Conservation (phyloP, 2,888 invertebrate genomes). For the Oligia latruncula region DNA sequence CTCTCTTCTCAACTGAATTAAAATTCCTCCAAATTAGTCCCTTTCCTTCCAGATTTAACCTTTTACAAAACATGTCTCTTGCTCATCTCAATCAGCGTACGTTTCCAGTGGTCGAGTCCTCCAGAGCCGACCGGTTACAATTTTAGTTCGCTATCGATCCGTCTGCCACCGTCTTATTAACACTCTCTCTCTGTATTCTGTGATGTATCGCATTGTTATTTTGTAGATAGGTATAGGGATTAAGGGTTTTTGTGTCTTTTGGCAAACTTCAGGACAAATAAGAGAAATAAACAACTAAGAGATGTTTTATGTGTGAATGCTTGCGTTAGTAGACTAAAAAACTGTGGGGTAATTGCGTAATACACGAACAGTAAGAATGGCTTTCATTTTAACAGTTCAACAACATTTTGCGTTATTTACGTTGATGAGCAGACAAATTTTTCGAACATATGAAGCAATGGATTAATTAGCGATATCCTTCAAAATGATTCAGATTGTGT, state of each 20-base stretch:
- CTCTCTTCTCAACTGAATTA: not conserved
- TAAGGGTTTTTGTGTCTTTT: not conserved
- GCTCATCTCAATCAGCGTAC: not conserved
- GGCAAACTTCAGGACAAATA: not conserved
- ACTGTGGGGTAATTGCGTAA: too few relatives aligned
- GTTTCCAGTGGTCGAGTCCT: not conserved
- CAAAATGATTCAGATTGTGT: too few relatives aligned
- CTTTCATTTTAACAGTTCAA: too few relatives aligned
- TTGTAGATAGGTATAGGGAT: not conserved
- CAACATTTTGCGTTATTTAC: too few relatives aligned
- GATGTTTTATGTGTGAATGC: not conserved
- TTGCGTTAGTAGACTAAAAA: not conserved
- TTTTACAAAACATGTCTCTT: not conserved
- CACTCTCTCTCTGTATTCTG: not conserved
- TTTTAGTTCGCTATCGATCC: constrained; percentile 72
- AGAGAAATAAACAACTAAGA: not conserved
- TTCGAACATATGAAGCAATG: too few relatives aligned
- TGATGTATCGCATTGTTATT: not conserved
- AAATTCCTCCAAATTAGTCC: too few relatives aligned
- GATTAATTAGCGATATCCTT: too few relatives aligned
- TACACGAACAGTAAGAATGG: too few relatives aligned
- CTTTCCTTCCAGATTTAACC: not conserved
- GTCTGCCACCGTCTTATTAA: constrained; percentile 55
- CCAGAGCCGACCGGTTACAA: constrained; percentile 52
- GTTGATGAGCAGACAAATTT: too few relatives aligned